Conservation (phyloP, 1,140 invertebrate species). For the Papilio dardanus region DNA sequence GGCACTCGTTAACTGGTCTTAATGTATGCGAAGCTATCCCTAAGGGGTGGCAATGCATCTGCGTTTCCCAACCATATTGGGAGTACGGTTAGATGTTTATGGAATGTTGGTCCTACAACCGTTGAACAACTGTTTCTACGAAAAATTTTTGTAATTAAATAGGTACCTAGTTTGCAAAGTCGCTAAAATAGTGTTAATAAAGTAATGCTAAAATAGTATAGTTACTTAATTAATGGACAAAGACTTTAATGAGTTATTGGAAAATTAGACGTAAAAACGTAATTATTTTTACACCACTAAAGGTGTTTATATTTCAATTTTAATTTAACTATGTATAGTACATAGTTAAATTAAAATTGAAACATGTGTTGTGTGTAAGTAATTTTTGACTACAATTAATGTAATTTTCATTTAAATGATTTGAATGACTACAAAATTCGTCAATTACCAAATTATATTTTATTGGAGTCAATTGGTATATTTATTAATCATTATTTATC, state of each 20-base stretch:
- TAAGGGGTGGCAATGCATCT: neutral
- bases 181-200: neutral
- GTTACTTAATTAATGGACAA: neutral
- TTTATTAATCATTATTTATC: conserved; percentile 6
- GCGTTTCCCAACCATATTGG: neutral
- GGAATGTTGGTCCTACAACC: neutral
- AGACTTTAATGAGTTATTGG: neutral
- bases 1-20: neutral
- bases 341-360: too few relatives aligned
- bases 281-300: too few relatives aligned
- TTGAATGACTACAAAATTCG: neutral
- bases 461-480: neutral
- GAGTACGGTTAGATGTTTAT: neutral
- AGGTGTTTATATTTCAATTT: too few relatives aligned
- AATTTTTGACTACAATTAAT: neutral
- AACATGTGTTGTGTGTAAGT: neutral
- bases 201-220: neutral
- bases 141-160: neutral
- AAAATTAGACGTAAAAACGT: too few relatives aligned
- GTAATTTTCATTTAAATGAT: neutral
- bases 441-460: neutral
- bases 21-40: neutral
- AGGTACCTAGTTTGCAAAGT: neutral
- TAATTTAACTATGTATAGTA: too few relatives aligned
- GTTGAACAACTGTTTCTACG: neutral